Conservation (phyloP, 2,113 vertebrate genomes). For the Peromyscus maniculatus region DNA sequence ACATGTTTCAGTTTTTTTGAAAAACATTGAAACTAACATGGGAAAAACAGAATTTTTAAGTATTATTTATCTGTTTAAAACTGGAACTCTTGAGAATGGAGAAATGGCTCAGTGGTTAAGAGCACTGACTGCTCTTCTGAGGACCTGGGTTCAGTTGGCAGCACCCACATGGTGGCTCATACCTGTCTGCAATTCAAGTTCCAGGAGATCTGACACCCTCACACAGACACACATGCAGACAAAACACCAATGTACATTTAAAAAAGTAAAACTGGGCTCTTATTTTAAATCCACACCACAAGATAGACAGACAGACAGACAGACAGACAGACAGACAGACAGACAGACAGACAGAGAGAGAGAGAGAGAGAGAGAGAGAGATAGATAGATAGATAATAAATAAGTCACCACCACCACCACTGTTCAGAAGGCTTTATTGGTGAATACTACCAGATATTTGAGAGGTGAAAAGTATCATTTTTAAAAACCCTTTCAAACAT, state of each 20-base stretch:
- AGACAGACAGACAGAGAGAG: too few species aligned
- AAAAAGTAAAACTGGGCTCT: neutral
- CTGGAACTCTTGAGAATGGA: neutral
- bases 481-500: neutral
- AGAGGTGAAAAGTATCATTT: neutral
- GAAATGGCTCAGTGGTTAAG: neutral
- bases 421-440: neutral
- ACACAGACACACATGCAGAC: neutral
- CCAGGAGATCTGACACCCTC: neutral
- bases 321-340: too few species aligned
- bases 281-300: neutral
- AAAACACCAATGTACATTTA: neutral
- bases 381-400: neutral
- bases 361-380: too few species aligned
- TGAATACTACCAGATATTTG: neutral
- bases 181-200: neutral
- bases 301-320: too few species aligned
- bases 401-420: neutral
- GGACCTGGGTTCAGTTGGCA: neutral
- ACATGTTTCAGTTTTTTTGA: neutral
- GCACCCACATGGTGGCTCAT: neutral
- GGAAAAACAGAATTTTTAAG: neutral
- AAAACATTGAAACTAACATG: neutral
- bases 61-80: neutral
- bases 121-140: neutral